Conservation (phyloP, 35 echinoderm and acorn worm species). For the Eucidaris tribuloides region DNA sequence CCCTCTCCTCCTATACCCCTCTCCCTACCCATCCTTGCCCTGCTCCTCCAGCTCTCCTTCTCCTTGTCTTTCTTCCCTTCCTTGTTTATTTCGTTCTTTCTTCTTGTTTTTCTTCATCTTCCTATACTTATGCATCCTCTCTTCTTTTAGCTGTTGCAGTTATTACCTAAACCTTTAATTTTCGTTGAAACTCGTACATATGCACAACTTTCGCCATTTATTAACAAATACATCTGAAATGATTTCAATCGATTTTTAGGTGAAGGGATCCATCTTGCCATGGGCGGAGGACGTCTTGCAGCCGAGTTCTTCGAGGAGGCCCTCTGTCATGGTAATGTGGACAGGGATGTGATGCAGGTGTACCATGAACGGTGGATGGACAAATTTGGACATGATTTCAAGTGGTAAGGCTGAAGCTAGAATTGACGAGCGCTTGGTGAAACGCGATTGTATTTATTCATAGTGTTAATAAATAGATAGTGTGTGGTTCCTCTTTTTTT, state of each 20-base stretch:
- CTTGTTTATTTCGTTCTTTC: not conserved
- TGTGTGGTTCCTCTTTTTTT: no score
- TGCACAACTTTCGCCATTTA: no score
- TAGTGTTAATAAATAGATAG: no score
- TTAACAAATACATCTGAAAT: no score
- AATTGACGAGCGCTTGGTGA: no score
- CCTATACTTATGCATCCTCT: not conserved
- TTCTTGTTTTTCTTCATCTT: not conserved
- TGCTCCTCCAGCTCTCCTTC: not conserved
- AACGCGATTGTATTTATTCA: no score
- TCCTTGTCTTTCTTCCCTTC: not conserved
- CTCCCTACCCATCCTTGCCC: not conserved
- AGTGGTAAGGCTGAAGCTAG: constrained; percentile 26
- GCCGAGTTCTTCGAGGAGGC: constrained; percentile 1
- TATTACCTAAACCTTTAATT: no score
- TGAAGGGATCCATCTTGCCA: constrained; percentile 36
- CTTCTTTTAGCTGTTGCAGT: no score
- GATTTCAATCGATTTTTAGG: no score
- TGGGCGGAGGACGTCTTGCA: constrained; percentile 28
- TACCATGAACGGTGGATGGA: constrained; percentile 41
- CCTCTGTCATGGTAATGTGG: constrained; percentile 15
- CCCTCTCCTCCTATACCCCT: not conserved
- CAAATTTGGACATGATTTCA: constrained; percentile 36
- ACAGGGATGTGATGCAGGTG: constrained; percentile 32
- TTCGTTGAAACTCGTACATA: no score